Base-by-base conservation (phyloP, 2,888 invertebrate genomes). In the Mesoligia furuncula region DNA sequence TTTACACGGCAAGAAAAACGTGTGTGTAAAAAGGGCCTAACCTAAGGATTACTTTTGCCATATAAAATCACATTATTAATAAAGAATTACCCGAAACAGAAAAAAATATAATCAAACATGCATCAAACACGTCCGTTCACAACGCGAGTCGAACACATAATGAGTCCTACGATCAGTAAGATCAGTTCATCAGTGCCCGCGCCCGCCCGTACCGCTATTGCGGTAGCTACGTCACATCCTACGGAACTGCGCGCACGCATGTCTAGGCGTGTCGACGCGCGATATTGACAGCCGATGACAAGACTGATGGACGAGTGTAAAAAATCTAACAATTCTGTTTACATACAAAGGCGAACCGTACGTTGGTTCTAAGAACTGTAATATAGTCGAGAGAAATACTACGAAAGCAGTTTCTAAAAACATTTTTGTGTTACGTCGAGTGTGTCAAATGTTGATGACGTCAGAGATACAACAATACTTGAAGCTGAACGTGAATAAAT, bases 161-260 rank as follows among this genome's bases (percentile, higher is more conserved):
- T 93, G 92, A 92, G 83, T 36, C 11, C 11, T 36, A 36, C 36
- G 36, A n/a, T n/a, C n/a, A n/a, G n/a, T 36, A 13, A 54, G 17
- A 54, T 70, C 84, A 88, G 42, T 6, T 4, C 39, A 2, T 39
- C 36, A 36, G 36, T 36, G 36, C 36, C 6, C n/a, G n/a, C n/a
- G n/a, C n/a, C 39, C 6, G 59, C 0, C 39, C 67, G 68, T 87
- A 90, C 91, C 91, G 92, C 90, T 92, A 90, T 89, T 87, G 84
- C 89, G 89, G 88, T 86, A 88, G 80, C 77, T 86, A 93, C 92
- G 92, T 93, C 93, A 93, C 88, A 89, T 93, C 92, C 92, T 87
- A 80, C 79, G 66, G 71, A 91, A 85, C 87, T 90, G 93, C 91
- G 89, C 88, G 85, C 85, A 90, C 94, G 92, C 92, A 89, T 79